Conservation (phyloP, 2,888 invertebrate genomes). For the Andrena praecox region DNA sequence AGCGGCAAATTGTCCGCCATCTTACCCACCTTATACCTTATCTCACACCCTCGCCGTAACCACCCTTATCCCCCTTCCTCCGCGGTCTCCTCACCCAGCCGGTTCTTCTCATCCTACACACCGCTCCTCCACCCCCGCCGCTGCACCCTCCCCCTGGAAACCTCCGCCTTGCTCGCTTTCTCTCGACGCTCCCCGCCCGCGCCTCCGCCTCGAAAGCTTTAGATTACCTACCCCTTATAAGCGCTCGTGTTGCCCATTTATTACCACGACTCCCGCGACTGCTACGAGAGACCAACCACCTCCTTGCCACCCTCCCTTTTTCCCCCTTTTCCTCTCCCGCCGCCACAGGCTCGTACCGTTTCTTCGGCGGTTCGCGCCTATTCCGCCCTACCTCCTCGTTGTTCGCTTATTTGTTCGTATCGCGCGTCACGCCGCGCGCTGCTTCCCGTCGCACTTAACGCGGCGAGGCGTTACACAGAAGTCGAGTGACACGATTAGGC, state of each 20-base stretch:
- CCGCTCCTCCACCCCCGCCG: constrained; percentile 46
- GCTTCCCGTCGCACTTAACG: constrained; percentile 61
- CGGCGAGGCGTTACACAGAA: constrained; percentile 24
- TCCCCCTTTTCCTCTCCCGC: constrained; percentile 24
- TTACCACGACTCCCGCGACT: constrained; percentile 82
- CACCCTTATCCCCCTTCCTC: constrained; percentile 71
- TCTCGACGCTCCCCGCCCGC: constrained; percentile 59
- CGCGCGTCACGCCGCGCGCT: constrained; percentile 22
- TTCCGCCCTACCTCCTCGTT: constrained; percentile 16
- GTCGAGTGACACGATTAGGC: constrained; percentile 68
- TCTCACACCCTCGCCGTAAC: constrained; percentile 79
- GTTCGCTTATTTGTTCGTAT: constrained; percentile 56
- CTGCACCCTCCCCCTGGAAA: constrained; percentile 37
- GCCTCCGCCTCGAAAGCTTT: constrained; percentile 81
- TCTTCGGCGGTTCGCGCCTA: constrained; percentile 40
- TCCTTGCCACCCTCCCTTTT: constrained; percentile 51
- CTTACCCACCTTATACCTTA: constrained; percentile 85
- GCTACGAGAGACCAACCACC: constrained; percentile 72
- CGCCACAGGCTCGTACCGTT: constrained; percentile 23
- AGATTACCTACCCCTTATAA: constrained; percentile 84
- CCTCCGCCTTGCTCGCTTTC: constrained; percentile 58
- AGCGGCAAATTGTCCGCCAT: constrained; percentile 85
- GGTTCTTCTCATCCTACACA: constrained; percentile 62
- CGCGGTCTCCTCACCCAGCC: constrained; percentile 63
- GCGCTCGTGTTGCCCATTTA: constrained; percentile 85